These are phyloP conservation scores for Amia ocellicauda DNA, from an alignment of 2,113 vertebrate genomes.

Conservation along the genomic window DNA sequence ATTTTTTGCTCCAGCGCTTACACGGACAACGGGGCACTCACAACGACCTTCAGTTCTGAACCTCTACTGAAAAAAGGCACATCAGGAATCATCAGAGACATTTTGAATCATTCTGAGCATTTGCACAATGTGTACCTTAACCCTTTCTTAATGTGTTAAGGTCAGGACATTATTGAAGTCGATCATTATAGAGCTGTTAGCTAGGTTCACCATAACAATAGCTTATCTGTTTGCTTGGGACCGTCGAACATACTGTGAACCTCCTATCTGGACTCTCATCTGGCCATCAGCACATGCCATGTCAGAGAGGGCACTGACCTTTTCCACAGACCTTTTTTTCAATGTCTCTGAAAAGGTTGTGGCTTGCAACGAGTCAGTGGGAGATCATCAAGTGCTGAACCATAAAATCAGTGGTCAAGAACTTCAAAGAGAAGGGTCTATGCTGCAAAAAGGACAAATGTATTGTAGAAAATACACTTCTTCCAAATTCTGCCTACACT, in stretches of 20 bases:
- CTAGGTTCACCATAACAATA: slow-evolving; percentile 50
- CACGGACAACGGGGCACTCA: no score
- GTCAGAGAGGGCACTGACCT: slow-evolving; percentile 56
- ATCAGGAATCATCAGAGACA: neutral
- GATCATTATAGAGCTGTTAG: slow-evolving; percentile 38
- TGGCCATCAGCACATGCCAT: slow-evolving; percentile 40
- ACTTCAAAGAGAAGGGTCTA: no score
- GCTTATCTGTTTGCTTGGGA: slow-evolving; percentile 50
- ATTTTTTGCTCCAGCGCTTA: no score
- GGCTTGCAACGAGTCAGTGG: slow-evolving; percentile 39
- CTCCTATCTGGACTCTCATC: slow-evolving; percentile 43
- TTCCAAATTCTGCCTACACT: neutral
- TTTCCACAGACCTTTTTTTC: slow-evolving; percentile 48
- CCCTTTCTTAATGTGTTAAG: slow-evolving; percentile 19
- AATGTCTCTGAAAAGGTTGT: slow-evolving; percentile 51
- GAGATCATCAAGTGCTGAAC: slow-evolving; percentile 26
- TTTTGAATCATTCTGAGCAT: neutral
- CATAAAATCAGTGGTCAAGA: slow-evolving; percentile 11
- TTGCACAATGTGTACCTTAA: neutral
- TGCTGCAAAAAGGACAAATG: neutral
- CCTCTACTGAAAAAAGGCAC: neutral
- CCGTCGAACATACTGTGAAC: slow-evolving; percentile 31
- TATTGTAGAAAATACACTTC: slow-evolving; percentile 3
- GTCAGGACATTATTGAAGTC: slow-evolving; percentile 37
- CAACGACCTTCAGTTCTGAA: neutral